Evolutionary conservation across 2,797 vertebrate genomes (phyloP).

Genomic region (Pygocentrus nattereri): DNA sequence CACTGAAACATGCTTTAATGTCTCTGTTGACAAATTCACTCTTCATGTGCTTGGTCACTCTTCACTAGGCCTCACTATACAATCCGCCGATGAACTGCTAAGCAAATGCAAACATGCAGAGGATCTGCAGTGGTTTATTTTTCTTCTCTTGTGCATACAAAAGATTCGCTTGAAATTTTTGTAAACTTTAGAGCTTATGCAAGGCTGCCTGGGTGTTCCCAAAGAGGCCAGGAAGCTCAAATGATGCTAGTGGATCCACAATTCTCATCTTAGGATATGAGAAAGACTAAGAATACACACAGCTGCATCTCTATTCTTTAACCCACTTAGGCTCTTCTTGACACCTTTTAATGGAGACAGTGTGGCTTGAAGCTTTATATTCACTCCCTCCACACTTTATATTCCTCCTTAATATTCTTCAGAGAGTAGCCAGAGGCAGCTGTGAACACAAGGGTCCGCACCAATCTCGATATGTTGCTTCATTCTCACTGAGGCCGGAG

Average conservation of each 20-base stretch:
- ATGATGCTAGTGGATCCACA: neutral
- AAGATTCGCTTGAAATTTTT: slow-evolving; percentile 8
- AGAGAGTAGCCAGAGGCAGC: slow-evolving; percentile 37
- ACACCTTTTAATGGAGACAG: neutral
- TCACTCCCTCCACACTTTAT: neutral
- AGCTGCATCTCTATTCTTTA: neutral
- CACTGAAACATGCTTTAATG: neutral
- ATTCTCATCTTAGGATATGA: neutral
- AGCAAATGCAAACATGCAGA: slow-evolving; percentile 8
- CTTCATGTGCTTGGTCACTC: neutral
- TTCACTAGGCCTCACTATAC: neutral
- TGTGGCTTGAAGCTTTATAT: neutral
- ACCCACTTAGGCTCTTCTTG: neutral
- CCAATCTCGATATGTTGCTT: slow-evolving; percentile 29
- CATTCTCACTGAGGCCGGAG: slow-evolving; percentile 27
- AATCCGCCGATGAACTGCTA: neutral
- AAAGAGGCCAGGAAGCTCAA: neutral
- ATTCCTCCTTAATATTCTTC: neutral
- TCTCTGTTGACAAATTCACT: neutral
- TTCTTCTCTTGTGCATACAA: slow-evolving; percentile 5
- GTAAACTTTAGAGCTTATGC: neutral
- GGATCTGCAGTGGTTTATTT: neutral
- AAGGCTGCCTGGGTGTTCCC: slow-evolving; percentile 2
- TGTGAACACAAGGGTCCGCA: slow-evolving; percentile 50
- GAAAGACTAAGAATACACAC: neutral